Conservation (phyloP, 2,113 vertebrate species). For the Progne subis region DNA sequence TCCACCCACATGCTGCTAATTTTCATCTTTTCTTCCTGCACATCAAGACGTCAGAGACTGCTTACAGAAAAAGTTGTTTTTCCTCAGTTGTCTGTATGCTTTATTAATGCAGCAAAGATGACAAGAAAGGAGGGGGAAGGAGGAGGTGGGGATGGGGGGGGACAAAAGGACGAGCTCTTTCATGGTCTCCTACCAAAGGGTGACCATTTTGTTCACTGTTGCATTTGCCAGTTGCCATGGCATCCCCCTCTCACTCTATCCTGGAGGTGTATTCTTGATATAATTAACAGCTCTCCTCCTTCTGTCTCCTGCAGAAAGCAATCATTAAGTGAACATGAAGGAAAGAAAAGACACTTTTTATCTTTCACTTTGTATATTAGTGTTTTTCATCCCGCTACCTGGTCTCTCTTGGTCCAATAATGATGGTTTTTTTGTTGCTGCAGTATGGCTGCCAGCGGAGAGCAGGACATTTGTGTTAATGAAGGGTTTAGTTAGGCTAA, state of each 20-base stretch:
- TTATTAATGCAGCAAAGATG: slow-evolving; percentile 33
- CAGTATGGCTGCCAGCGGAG: neutral
- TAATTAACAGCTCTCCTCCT: slow-evolving; percentile 83
- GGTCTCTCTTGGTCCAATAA: neutral
- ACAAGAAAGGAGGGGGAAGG: neutral
- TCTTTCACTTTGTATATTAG: neutral
- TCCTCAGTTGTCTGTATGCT: slow-evolving; percentile 42
- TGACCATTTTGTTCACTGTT: slow-evolving; percentile 73
- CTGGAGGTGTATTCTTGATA: slow-evolving; percentile 75
- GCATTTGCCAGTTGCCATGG: slow-evolving; percentile 83
- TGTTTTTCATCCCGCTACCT: neutral
- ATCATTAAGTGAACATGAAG: slow-evolving; percentile 71
- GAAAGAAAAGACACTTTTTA: slow-evolving; percentile 39
- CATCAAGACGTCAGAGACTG: slow-evolving; percentile 57
- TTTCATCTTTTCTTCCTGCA: slow-evolving; percentile 65
- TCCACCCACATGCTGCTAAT: slow-evolving; percentile 65
- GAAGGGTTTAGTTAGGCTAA: neutral
- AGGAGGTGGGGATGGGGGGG: slow-evolving; percentile 11
- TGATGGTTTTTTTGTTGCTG: neutral
- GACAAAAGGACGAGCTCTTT: slow-evolving; percentile 30
- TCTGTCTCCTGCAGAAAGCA: slow-evolving; percentile 79
- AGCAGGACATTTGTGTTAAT: neutral
- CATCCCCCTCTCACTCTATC: slow-evolving; percentile 75
- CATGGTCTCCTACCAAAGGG: slow-evolving; percentile 51
- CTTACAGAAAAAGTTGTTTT: slow-evolving; percentile 65